Evolutionary conservation across 2,888 invertebrate species (phyloP).

Genomic region (Notodonta dromedarius): DNA sequence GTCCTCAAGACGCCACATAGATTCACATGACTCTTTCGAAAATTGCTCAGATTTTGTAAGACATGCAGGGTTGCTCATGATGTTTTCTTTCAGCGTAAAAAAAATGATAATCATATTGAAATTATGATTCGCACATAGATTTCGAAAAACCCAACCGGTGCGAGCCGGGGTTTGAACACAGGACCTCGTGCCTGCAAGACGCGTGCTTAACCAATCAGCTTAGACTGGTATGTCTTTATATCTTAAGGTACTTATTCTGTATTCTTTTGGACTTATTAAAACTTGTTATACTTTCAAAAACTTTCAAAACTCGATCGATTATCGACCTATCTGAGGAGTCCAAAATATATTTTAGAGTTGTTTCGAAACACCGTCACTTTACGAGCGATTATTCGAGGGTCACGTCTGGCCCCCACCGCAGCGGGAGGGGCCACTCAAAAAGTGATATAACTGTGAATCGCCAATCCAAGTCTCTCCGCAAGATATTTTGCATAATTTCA

Average conservation of each 20-base stretch:
- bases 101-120: no score
- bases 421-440: slow-evolving; percentile 36
- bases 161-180: no score
- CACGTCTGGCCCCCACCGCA: slow-evolving; percentile 23
- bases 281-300: not conserved
- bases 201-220: no score
- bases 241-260: not conserved
- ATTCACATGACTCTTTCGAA: no score
- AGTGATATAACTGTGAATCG: slow-evolving; percentile 47
- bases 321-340: not conserved
- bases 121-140: no score
- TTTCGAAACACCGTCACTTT: not conserved
- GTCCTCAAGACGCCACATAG: no score
- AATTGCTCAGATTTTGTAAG: no score
- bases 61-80: no score
- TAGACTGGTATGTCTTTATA: no score
- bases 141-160: no score
- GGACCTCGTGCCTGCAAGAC: no score
- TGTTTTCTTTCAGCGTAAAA: no score
- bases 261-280: not conserved
- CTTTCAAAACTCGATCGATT: not conserved
- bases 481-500: slow-evolving; percentile 59
- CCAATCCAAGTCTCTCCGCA: slow-evolving; percentile 18
- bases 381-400: slow-evolving; percentile 10
- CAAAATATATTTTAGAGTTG: slow-evolving; percentile 2